Conservation (phyloP, 1,140 invertebrate species). For the Wasmannia auropunctata region DNA sequence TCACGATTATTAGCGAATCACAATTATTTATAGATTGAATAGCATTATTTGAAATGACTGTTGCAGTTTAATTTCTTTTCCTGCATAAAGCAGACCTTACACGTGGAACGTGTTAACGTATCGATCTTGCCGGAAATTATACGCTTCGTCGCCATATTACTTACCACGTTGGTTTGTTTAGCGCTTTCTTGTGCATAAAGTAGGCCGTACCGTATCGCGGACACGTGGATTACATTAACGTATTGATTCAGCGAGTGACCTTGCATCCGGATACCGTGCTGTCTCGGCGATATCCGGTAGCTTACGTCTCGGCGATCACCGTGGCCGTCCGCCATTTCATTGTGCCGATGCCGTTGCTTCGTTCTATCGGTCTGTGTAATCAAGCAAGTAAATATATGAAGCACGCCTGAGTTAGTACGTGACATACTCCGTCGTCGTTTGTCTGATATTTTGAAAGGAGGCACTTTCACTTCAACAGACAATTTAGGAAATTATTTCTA, state of each 20-base stretch:
- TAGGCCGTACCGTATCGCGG: constrained; percentile 29
- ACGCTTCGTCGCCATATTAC: constrained; percentile 11
- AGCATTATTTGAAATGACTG: background rate
- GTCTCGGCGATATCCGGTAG: constrained; percentile 63
- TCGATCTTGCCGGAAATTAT: constrained; percentile 45
- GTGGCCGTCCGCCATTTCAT: constrained; percentile 61
- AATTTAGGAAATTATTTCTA: background rate
- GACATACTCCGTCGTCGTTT: background rate
- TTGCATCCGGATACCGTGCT: constrained; percentile 65
- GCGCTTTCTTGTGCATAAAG: constrained; percentile 33
- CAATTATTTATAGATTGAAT: background rate
- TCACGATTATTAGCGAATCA: background rate
- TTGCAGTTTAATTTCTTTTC: background rate
- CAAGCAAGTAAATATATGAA: constrained; percentile 65
- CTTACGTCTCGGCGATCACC: constrained; percentile 47
- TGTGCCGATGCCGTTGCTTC: constrained; percentile 62
- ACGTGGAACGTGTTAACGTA: constrained; percentile 15
- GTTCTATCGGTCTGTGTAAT: constrained; percentile 73
- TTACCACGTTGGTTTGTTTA: constrained; percentile 18
- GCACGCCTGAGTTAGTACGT: background rate
- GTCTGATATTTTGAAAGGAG: background rate
- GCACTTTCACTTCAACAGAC: background rate
- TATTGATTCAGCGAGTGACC: constrained; percentile 48
- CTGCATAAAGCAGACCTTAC: background rate
- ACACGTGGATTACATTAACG: constrained; percentile 54